Conservation (phyloP, 2,113 vertebrate species). For the Pycnonotus jocosus region DNA sequence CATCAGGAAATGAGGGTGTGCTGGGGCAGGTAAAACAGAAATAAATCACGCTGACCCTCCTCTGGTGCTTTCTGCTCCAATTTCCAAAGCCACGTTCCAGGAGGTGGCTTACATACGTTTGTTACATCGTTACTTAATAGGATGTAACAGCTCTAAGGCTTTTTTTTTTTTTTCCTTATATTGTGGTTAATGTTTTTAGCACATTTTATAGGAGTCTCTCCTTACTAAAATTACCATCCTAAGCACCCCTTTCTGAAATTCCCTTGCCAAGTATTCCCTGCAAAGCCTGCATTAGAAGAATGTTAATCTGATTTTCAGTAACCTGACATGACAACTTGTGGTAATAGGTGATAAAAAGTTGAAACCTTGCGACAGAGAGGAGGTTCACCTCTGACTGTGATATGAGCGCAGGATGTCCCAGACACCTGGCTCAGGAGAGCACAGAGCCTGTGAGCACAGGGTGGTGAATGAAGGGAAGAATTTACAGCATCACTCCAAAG, state of each 20-base stretch:
- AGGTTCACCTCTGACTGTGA: background rate
- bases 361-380: background rate
- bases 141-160: background rate
- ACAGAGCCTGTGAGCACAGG: background rate
- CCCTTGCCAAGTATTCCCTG: background rate
- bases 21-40: constrained; percentile 41
- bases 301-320: background rate
- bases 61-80: background rate
- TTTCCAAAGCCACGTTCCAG: background rate
- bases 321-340: background rate
- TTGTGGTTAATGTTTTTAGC: background rate
- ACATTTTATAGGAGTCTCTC: background rate
- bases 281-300: background rate
- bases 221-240: background rate
- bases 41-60: background rate
- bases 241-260: background rate
- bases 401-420: rapidly evolving
- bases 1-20: constrained; percentile 26
- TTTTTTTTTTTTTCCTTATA: background rate
- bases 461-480: background rate
- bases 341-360: background rate
- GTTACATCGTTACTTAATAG: background rate
- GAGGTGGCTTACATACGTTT: background rate
- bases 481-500: constrained; percentile 5
- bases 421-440: background rate